phyloP scores from a whole-genome alignment of 2,113 vertebrate genomes.

The Elanoides forficatus region DNA sequence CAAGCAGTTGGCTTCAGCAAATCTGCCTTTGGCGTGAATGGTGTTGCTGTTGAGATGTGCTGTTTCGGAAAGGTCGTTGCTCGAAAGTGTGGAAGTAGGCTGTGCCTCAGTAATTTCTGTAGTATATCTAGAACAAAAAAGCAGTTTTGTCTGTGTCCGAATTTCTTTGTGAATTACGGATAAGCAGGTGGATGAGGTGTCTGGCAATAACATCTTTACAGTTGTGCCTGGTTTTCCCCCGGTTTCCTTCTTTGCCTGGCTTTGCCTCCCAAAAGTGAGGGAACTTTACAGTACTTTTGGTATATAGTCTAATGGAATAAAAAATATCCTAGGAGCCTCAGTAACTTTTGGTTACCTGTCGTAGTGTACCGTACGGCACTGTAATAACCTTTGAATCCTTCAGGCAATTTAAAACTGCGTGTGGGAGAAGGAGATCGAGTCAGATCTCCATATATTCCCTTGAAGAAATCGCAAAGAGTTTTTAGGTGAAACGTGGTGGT shows the following conservation, averaged over 20 bases:
- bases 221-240: not conserved
- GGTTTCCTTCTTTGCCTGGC: not conserved
- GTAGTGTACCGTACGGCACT: rapidly evolving
- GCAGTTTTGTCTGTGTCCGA: not conserved
- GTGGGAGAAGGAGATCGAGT: not conserved
- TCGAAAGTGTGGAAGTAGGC: not conserved
- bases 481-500: not conserved
- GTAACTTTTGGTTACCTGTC: not conserved
- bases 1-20: not conserved
- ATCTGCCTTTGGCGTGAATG: not conserved
- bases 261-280: not conserved
- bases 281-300: rapidly evolving
- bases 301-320: not conserved
- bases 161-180: not conserved
- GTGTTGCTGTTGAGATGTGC: not conserved
- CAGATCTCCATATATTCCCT: not conserved
- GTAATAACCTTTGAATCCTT: not conserved
- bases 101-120: not conserved
- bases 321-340: not conserved
- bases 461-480: not conserved
- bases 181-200: not conserved
- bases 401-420: not conserved
- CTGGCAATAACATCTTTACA: not conserved
- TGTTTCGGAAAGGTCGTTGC: not conserved
- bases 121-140: not conserved